A percentile compares a stretch with the other conserved stretches of the same genome.
Conservation (phyloP, 2,113 vertebrate genomes). For the Salvelinus fontinalis region DNA sequence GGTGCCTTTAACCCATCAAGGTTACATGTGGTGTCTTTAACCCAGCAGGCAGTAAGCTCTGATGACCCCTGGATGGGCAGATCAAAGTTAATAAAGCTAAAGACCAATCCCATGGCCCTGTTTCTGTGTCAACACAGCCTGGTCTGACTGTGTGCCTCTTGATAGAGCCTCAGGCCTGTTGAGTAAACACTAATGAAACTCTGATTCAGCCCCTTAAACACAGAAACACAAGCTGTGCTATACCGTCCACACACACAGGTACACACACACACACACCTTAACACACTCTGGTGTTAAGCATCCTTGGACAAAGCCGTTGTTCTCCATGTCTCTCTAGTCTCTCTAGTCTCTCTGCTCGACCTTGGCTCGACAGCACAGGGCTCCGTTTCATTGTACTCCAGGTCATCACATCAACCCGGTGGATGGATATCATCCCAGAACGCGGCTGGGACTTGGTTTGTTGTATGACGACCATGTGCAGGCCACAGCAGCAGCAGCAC, state of each 20-base stretch:
- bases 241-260: not conserved
- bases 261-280: not conserved
- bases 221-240: not conserved
- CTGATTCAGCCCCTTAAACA: not conserved
- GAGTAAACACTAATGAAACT: not conserved
- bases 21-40: too few relatives aligned
- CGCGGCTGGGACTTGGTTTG: constrained; percentile 20
- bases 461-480: constrained; percentile 31
- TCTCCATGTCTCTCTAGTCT: not conserved
- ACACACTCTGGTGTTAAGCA: not conserved
- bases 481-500: constrained; percentile 5
- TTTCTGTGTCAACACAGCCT: not conserved
- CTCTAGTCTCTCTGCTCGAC: not conserved
- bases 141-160: not conserved
- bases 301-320: constrained; percentile 11
- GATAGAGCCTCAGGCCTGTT: not conserved
- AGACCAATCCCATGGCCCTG: not conserved
- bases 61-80: not conserved
- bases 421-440: constrained; percentile 14
- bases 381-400: constrained; percentile 15
- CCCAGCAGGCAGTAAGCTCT: not conserved
- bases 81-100: not conserved
- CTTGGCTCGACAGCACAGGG: not conserved
- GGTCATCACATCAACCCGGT: constrained; percentile 29
- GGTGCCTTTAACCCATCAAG: constrained; percentile 59